Base-by-base conservation (phyloP, 2,797 vertebrate genomes). In the Tauraco hartlaubi region DNA sequence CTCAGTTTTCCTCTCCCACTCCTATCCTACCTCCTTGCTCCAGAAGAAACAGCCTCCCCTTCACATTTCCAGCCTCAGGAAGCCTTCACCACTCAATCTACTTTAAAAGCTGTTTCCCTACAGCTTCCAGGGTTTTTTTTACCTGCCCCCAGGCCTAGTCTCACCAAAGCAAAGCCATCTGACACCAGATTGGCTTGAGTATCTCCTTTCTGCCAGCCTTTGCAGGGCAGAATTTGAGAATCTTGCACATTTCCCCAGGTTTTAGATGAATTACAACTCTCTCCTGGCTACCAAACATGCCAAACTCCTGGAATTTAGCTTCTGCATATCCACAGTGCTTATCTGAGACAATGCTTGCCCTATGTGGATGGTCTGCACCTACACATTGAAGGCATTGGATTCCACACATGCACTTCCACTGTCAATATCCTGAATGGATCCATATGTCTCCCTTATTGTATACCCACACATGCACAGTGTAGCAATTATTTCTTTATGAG, bases 291-390 rank as follows among this genome's bases (percentile, higher is more conserved):
- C 18, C 61, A 74, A 56, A 63, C 25, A 39, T 5, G 18, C 43
- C 1, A 2, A 68, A 68, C 43, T 79, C 67, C 25, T n/a, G 21
- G 33, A 58, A 58, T 37, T 55, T 15, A 74, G 62, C 55, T 61
- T 39, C 41, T 49, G 13, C 46, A 25, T 4, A 7, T 21, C 43
- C 55, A 46, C 33, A 35, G 55, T 7, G 41, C 23, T 55, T 67
- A 44, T 5, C 22, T 33, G 22, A 83, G 41, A 39, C 48, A 51
- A 54, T 1, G 4, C 29, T 17, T 56, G 48, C 13, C 44, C 62
- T 75, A 15, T 0, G 0, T 0, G 3, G 33, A 29, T 0, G 2
- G 22, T 48, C 68, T 64, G 26, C 26, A 43, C 22, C 31, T 19
- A 67, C 19, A 43, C 1, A 0, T 3, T 43, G 63, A 80, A 80